A percentile compares a stretch with the other conserved stretches of the same genome.
Conservation (phyloP, 2,797 vertebrate species). For the Lateolabrax maculatus region DNA sequence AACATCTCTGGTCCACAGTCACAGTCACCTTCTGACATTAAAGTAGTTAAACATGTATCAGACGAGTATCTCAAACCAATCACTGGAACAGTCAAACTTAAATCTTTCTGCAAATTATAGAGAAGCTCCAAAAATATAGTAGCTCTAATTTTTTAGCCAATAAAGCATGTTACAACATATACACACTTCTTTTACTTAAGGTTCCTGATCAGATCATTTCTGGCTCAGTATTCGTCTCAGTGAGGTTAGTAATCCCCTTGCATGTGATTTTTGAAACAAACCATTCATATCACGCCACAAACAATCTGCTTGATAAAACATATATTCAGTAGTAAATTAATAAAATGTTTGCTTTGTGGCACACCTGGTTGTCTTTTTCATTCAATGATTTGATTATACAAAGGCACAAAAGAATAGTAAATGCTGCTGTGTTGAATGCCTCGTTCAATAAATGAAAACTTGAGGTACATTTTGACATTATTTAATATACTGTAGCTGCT, state of each 20-base stretch:
- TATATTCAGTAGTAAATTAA: constrained; percentile 19
- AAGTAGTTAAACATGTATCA: background rate
- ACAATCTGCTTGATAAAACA: constrained; percentile 17
- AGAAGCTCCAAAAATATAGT: background rate
- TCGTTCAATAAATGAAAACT: constrained; percentile 29
- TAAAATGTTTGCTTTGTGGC: background rate
- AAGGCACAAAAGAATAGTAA: constrained; percentile 1
- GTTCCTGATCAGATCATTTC: constrained; percentile 3
- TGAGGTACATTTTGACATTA: constrained; percentile 10
- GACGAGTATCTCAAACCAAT: background rate
- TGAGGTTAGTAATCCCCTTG: background rate
- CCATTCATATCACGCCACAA: background rate
- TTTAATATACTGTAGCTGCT: constrained; percentile 1
- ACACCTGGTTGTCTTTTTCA: constrained; percentile 6
- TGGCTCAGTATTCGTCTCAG: constrained; percentile 19
- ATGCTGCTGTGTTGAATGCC: background rate
- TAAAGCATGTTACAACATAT: constrained; percentile 15
- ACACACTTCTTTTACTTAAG: background rate
- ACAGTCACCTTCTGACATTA: constrained; percentile 6
- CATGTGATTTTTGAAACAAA: constrained; percentile 19
- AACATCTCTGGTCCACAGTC: constrained; percentile 30
- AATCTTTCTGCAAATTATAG: constrained; percentile 1
- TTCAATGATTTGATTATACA: constrained; percentile 36
- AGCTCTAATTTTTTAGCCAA: background rate
- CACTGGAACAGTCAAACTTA: background rate